Base-by-base conservation (phyloP, 2,888 invertebrate genomes). In the Drosophila crucigera region DNA sequence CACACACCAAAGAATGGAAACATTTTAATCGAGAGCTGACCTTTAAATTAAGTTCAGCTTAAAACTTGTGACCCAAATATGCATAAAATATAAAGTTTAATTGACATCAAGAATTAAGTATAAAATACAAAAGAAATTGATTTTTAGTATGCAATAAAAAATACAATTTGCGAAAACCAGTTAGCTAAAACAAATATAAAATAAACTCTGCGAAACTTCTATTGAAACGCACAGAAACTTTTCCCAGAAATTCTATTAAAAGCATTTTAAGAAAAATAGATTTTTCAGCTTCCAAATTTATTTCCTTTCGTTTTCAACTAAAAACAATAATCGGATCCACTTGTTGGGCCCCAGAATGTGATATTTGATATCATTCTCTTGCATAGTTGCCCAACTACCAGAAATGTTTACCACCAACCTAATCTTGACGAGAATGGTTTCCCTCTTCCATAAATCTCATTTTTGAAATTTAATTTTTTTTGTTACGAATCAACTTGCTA, bases 1-100 rank as follows among this genome's bases (percentile, higher is more conserved):
- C 63, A 47, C 63, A 76, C 41, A 53, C 25, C 53, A 54, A 49
- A 16, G 47, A 56, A 33, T 33, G 49, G 16, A 47, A 49, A 65
- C 25, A 59, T 43, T 41, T 43, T 22, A 41, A 39, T 39, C 37
- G 19, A 39, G 55, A 28, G 5, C 47, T 49, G 52, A 37, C n/a
- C 52, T 47, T 52, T 22, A 67, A 68, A 28, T 66, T 39, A 22
- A 64, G 22, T 50, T 16, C 4, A 25, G 25, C 47, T 16, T 16
- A 16, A 9, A 16, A 47, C 47, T 47, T 47, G 7, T 11, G 43
- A 6, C 6, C 43, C 22, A 47, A 22, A 22, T 47, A 9, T 9
- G 9, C 9, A 14, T 25, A 5, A 11, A 11, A 43, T 43, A n/a
- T n/a, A 11, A n/a, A n/a, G 41, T n/a, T 10, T 4, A 41, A n/a